Evolutionary conservation across 2,113 vertebrate genomes (phyloP), one percentile per base, ranked within the genome.

Genomic region (Burhinus oedicnemus): DNA sequence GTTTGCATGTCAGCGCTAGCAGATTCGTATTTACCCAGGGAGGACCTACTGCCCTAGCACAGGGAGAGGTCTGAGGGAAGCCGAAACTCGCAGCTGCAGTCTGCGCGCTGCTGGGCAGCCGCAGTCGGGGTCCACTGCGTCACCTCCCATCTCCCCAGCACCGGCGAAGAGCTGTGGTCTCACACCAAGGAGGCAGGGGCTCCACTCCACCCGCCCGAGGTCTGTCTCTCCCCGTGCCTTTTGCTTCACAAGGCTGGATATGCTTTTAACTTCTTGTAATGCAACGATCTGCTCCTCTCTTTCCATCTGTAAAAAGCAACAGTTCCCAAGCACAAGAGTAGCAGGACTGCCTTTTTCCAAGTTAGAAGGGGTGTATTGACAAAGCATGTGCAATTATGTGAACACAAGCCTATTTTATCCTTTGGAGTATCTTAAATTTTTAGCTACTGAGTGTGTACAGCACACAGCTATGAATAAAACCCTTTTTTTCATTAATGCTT

Each of bases 71-170:
- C 61, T 2, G 3, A n/a, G 51, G 27, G 66, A 80, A 80, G 62
- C 21, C 45, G 19, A 29, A 71, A 22, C n/a, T 32, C 0, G 0
- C 34, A 51, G 42, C 45, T 61, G 65, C 64, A 45, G 70, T 2
- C 51, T 47, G 26, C 1, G 2, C 9, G 2, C 54, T 32, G 57
- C 44, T 30, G 5, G 7, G 44, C 38, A 82, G 32, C 36, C 0
- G 0, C 11, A 15, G 38, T 1, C 0, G 2, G 57, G 57, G 57
- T 44, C 38, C 23, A 4, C n/a, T 3, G 11, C 1, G 8, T 20
- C 51, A 27, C 16, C 61, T 18, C 15, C 34, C 52, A 32, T 8
- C 25, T 64, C 36, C 32, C 30, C 55, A 64, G 55, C 42, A 32
- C 30, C 2, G 7, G 49, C 2, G 1, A 51, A 68, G 55, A 49